phyloP scores from a whole-genome alignment of 1,140 invertebrate species.

The Cotesia glomerata region DNA sequence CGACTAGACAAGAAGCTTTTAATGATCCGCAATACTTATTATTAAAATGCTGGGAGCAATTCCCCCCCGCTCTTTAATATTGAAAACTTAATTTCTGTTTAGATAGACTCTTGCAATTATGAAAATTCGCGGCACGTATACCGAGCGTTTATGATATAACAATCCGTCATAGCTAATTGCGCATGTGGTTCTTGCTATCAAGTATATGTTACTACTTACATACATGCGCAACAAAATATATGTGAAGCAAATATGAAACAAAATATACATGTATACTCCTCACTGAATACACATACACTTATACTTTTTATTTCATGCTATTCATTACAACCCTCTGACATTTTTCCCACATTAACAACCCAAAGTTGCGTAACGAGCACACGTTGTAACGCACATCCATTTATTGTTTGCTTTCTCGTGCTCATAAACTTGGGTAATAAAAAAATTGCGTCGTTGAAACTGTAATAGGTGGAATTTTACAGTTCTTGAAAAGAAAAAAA shows the following conservation, averaged over 20 bases:
- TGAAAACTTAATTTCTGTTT: background rate
- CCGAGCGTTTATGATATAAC: constrained; percentile 8
- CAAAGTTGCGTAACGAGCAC: constrained; percentile 12
- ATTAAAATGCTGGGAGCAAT: no score
- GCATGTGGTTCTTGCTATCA: constrained; percentile 10
- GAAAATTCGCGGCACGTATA: background rate
- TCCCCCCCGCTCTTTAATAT: no score
- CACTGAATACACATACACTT: background rate
- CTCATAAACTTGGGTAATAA: constrained; percentile 2
- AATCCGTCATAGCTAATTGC: constrained; percentile 33
- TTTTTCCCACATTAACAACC: constrained; percentile 7
- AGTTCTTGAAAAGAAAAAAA: background rate
- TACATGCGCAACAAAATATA: background rate
- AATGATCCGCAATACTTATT: no score
- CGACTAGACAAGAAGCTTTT: no score
- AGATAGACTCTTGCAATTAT: background rate
- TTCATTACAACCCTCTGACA: background rate
- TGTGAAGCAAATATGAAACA: background rate
- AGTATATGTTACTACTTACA: background rate
- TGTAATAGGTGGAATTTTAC: background rate
- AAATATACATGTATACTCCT: background rate
- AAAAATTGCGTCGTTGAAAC: constrained; percentile 6
- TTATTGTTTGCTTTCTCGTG: background rate
- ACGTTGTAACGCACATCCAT: constrained; percentile 1
- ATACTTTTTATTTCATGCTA: background rate